These are phyloP conservation scores for Alligator mississippiensis DNA, from an alignment of 2,113 vertebrate species.

Conservation along the genomic window DNA sequence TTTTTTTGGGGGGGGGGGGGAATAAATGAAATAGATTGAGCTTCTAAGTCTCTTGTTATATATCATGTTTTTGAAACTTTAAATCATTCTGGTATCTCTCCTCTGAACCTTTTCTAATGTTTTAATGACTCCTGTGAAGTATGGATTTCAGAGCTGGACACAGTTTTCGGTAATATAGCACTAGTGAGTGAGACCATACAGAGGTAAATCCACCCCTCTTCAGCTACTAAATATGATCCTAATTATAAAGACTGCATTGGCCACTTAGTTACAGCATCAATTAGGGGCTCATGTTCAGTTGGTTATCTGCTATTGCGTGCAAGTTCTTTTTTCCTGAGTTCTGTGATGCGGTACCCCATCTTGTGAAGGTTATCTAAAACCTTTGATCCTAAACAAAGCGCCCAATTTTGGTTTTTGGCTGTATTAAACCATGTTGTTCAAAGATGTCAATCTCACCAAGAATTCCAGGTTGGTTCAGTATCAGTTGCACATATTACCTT, in stretches of 20 bases:
- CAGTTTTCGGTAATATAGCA: neutral
- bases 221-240: neutral
- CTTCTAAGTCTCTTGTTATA: neutral
- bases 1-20: no score
- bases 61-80: neutral
- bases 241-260: neutral
- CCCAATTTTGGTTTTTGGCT: neutral
- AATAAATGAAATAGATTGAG: constrained; percentile 10
- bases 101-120: neutral
- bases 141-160: neutral
- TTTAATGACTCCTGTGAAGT: neutral
- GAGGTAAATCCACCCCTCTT: neutral
- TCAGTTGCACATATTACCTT: neutral
- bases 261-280: neutral
- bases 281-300: no score
- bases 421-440: neutral
- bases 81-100: neutral
- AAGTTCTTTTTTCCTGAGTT: neutral
- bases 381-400: no score
- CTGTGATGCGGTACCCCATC: no score
- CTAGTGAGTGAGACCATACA: neutral
- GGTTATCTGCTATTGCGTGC: neutral
- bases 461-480: neutral
- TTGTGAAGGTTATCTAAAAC: no score
- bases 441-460: neutral